phyloP scores from a whole-genome alignment of 2,797 vertebrate genomes.

The Sebastes diploproa region DNA sequence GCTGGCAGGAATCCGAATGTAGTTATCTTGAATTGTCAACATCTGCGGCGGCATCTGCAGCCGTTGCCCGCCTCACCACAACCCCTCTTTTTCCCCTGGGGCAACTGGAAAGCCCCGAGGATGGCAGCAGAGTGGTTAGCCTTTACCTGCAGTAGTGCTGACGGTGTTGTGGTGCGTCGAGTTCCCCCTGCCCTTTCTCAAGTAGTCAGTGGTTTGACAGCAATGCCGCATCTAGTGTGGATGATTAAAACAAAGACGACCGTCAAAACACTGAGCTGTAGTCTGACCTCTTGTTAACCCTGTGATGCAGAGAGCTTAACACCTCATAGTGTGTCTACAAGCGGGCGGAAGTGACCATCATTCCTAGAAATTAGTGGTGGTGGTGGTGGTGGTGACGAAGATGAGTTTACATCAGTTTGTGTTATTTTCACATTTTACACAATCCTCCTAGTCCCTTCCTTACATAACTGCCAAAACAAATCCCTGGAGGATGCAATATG shows the following conservation, averaged over 20 bases:
- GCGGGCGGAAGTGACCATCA: slow-evolving; percentile 19
- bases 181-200: slow-evolving; percentile 62
- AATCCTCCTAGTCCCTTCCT: not conserved
- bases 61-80: slow-evolving; percentile 41
- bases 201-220: slow-evolving; percentile 41
- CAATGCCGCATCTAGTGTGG: not conserved
- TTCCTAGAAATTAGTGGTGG: not conserved
- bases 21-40: slow-evolving; percentile 57
- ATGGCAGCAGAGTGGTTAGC: slow-evolving; percentile 43
- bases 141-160: slow-evolving; percentile 67
- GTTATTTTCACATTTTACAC: slow-evolving; percentile 1
- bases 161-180: slow-evolving; percentile 52
- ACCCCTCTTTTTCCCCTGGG: slow-evolving; percentile 38
- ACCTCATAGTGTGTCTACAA: not conserved
- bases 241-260: slow-evolving; percentile 13
- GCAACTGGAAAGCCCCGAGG: slow-evolving; percentile 72
- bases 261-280: not conserved
- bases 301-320: not conserved
- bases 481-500: not conserved
- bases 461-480: not conserved
- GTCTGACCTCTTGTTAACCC: slow-evolving; percentile 20
- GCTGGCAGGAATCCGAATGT: slow-evolving; percentile 48
- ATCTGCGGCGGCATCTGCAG: slow-evolving; percentile 30
- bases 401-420: not conserved
- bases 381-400: not conserved